These are phyloP conservation scores for Drosophila mayaguana DNA, from an alignment of 2,888 invertebrate genomes.

Conservation along the genomic window DNA sequence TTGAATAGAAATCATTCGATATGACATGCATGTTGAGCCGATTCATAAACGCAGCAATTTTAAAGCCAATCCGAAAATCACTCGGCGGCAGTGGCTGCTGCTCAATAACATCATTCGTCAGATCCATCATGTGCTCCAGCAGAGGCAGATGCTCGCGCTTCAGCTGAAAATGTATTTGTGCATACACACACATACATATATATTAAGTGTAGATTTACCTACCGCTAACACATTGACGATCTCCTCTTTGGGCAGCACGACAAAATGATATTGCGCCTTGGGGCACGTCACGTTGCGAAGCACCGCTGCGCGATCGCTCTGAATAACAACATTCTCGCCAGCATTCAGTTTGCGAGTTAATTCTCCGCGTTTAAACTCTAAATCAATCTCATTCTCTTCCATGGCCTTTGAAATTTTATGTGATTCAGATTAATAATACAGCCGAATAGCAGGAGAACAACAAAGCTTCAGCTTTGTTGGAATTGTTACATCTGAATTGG, in stretches of 20 bases:
- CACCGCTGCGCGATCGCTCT: slow-evolving; percentile 41
- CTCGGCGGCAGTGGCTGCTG: slow-evolving; percentile 4
- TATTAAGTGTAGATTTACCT: neutral
- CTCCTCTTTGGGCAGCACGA: slow-evolving; percentile 36
- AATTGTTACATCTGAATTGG: neutral
- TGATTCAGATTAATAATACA: neutral
- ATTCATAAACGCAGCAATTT: slow-evolving; percentile 39
- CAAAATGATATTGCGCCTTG: slow-evolving; percentile 39
- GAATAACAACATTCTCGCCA: slow-evolving; percentile 29
- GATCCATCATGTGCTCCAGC: slow-evolving; percentile 35
- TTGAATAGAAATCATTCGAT: slow-evolving; percentile 45
- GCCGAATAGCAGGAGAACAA: too few relatives aligned
- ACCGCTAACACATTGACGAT: slow-evolving; percentile 33
- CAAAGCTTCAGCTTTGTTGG: neutral
- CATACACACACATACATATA: neutral
- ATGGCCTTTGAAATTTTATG: neutral
- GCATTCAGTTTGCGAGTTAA: slow-evolving; percentile 27
- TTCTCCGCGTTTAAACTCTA: slow-evolving; percentile 18
- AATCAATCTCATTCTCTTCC: neutral
- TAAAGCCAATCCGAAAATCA: slow-evolving; percentile 40
- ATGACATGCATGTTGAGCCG: slow-evolving; percentile 50
- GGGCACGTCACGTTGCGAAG: slow-evolving; percentile 19
- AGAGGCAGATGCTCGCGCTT: slow-evolving; percentile 24
- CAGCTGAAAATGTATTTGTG: slow-evolving; percentile 8
- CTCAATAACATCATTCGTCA: slow-evolving; percentile 24